Evolutionary conservation across 2,888 invertebrate species (phyloP).

Genomic region (Sthenelais limicola): DNA sequence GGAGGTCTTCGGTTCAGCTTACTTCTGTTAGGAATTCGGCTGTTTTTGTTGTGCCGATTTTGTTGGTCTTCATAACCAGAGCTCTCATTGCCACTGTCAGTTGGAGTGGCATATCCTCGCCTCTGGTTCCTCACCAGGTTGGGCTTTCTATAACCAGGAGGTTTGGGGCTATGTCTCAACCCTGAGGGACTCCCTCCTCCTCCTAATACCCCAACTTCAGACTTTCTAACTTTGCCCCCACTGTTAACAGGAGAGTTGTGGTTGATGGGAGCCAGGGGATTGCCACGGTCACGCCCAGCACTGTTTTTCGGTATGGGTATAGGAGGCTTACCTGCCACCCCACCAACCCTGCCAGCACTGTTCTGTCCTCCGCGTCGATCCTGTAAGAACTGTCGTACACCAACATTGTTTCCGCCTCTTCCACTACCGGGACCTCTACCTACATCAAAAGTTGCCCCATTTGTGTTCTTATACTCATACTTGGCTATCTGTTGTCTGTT

Average conservation of each 20-base stretch:
- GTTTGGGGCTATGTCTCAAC: conserved; percentile 29
- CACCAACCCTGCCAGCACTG: not conserved
- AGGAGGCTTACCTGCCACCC: conserved; percentile 22
- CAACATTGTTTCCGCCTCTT: conserved; percentile 9
- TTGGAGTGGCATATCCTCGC: conserved; percentile 4
- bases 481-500: conserved; percentile 13
- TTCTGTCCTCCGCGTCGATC: conserved; percentile 51
- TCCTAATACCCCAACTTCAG: conserved; percentile 20
- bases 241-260: not conserved
- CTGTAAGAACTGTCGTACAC: conserved; percentile 57
- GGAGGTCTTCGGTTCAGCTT: not conserved
- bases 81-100: conserved; percentile 34
- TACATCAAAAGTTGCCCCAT: not conserved
- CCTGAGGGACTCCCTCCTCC: conserved; percentile 11
- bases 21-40: too few relatives aligned
- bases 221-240: not conserved
- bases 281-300: conserved; percentile 58
- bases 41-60: conserved; percentile 6
- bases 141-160: not conserved
- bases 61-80: conserved; percentile 33
- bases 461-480: conserved; percentile 14
- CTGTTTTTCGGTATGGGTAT: conserved; percentile 45
- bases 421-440: not conserved
- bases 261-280: conserved; percentile 60
- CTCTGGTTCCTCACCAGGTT: not conserved